Conservation (phyloP, 2,113 vertebrate genomes). For the Lepus timidus region DNA sequence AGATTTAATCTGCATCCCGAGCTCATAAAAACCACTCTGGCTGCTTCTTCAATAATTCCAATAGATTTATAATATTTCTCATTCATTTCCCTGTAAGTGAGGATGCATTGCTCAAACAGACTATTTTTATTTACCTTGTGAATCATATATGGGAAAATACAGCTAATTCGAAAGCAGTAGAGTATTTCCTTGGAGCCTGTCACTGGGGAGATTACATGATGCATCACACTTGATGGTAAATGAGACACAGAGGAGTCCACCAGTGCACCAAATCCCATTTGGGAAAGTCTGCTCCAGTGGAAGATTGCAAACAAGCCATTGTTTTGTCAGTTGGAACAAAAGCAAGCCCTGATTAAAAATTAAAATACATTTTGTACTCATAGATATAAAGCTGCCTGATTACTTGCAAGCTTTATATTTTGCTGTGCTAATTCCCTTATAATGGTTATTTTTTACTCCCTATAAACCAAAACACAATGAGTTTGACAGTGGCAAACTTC, state of each 20-base stretch:
- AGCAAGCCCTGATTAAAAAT: slow-evolving; percentile 80
- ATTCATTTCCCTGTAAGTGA: slow-evolving; percentile 61
- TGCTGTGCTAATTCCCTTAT: slow-evolving; percentile 67
- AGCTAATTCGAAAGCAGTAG: slow-evolving; percentile 52
- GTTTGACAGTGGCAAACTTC: slow-evolving; percentile 53
- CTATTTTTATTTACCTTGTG: slow-evolving; percentile 67
- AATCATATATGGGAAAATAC: slow-evolving; percentile 37
- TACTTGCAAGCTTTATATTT: slow-evolving; percentile 78
- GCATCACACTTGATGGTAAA: slow-evolving; percentile 52
- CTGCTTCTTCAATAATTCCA: slow-evolving; percentile 62
- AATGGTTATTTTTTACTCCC: slow-evolving; percentile 70
- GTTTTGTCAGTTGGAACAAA: slow-evolving; percentile 70
- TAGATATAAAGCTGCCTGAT: slow-evolving; percentile 77
- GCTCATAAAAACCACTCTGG: slow-evolving; percentile 38
- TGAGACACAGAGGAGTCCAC: slow-evolving; percentile 14
- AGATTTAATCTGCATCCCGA: slow-evolving; percentile 47
- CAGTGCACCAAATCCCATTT: slow-evolving; percentile 31
- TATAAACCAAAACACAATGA: slow-evolving; percentile 65
- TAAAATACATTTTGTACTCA: slow-evolving; percentile 72
- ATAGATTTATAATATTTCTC: slow-evolving; percentile 66
- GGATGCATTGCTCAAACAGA: slow-evolving; percentile 52
- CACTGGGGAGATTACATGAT: not conserved
- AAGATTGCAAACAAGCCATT: slow-evolving; percentile 73
- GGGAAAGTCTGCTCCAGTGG: slow-evolving; percentile 37
- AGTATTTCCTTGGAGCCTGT: slow-evolving; percentile 6